A percentile compares a stretch with the other conserved stretches of the same genome.
Conservation (phyloP, 2,888 invertebrate species). For the Galerucella nymphaeae region DNA sequence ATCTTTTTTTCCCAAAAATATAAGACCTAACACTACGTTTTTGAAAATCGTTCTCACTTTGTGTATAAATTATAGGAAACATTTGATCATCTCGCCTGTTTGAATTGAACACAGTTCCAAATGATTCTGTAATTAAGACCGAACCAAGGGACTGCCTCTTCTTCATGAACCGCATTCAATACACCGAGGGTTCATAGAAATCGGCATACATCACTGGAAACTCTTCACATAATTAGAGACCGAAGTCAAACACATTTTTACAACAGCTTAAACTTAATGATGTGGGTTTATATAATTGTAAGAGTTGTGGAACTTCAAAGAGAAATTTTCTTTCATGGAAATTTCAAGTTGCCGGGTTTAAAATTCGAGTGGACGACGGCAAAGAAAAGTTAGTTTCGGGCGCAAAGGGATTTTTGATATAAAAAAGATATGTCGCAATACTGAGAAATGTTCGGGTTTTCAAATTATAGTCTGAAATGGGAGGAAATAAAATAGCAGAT, state of each 20-base stretch:
- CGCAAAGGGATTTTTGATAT: slow-evolving; percentile 9
- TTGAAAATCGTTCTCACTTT: too few relatives aligned
- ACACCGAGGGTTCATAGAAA: slow-evolving; percentile 41
- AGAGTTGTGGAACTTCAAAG: slow-evolving; percentile 43
- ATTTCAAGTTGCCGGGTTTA: slow-evolving; percentile 26
- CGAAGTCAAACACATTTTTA: slow-evolving; percentile 46
- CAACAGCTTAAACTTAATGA: slow-evolving; percentile 49
- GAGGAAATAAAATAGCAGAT: too few relatives aligned
- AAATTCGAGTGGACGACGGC: slow-evolving; percentile 25
- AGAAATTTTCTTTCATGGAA: slow-evolving; percentile 30
- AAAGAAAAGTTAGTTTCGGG: slow-evolving; percentile 30
- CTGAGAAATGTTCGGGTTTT: neutral
- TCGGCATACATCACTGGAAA: slow-evolving; percentile 43
- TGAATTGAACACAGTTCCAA: slow-evolving; percentile 9
- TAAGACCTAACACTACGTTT: too few relatives aligned
- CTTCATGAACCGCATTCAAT: slow-evolving; percentile 19
- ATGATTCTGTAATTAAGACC: slow-evolving; percentile 32
- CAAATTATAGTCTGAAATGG: too few relatives aligned
- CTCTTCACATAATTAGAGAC: slow-evolving; percentile 48
- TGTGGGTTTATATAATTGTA: slow-evolving; percentile 46
- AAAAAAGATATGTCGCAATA: neutral
- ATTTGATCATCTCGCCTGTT: neutral
- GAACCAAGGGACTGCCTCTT: slow-evolving; percentile 18
- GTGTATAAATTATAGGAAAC: neutral
- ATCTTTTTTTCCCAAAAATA: neutral